Conservation (phyloP, 35 echinoderm and acorn worm genomes). For the Patiria miniata region DNA sequence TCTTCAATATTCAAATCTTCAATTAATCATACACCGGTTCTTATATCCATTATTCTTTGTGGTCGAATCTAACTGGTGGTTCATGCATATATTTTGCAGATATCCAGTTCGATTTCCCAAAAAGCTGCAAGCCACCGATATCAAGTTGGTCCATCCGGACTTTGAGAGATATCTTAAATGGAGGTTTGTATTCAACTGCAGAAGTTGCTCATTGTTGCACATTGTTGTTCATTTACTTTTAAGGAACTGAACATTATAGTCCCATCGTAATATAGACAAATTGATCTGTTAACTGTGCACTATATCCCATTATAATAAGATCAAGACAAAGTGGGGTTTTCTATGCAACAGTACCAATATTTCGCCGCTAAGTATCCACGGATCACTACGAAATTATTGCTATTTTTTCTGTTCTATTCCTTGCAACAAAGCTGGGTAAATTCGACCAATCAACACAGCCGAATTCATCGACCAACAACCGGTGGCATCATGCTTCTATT, state of each 20-base stretch:
- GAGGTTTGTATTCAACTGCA: slow-evolving; percentile 61
- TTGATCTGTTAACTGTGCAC: background rate
- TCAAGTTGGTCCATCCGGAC: slow-evolving; percentile 95
- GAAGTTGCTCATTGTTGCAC: too few species aligned
- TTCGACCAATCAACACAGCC: slow-evolving; percentile 66
- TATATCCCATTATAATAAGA: too few species aligned
- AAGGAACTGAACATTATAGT: background rate
- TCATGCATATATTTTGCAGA: background rate
- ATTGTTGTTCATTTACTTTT: background rate
- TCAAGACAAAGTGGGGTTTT: too few species aligned
- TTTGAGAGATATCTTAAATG: slow-evolving; percentile 92
- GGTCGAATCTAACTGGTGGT: background rate
- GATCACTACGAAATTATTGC: too few species aligned
- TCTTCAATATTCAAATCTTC: too few species aligned
- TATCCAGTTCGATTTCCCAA: slow-evolving; percentile 49
- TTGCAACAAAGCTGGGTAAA: slow-evolving; percentile 83
- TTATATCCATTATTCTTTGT: too few species aligned
- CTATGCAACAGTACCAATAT: too few species aligned
- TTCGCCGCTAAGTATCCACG: too few species aligned
- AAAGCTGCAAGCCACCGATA: slow-evolving; percentile 61
- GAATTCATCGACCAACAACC: slow-evolving; percentile 85
- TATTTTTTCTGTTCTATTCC: background rate
- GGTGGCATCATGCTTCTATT: slow-evolving; percentile 90
- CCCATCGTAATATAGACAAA: background rate
- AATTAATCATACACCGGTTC: too few species aligned